Evolutionary conservation across 2,888 invertebrate species (phyloP), one percentile per base, ranked within the genome.

Genomic region (Ferrisia virgata): DNA sequence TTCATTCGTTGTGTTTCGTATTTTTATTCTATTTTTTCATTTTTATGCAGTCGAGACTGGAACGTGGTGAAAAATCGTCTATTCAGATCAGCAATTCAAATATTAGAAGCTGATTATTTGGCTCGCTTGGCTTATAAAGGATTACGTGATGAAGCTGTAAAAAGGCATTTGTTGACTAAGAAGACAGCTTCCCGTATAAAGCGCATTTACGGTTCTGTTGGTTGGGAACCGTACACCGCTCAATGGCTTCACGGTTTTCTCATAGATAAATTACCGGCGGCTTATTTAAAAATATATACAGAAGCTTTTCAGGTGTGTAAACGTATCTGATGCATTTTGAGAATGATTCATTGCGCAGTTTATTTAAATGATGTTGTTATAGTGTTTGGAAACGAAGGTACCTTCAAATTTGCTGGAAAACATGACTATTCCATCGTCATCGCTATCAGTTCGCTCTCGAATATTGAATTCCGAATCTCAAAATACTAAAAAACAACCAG

Each of bases 171-270:
- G 1, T 90, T 92, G n/a, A 90, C 94, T 0, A 94, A 95, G 87
- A 93, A 92, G 86, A 92, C 94, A 0, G 91, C 92, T 0, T 90
- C 92, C 86, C 89, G 92, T 85, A 89, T 94, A 86, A 90, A 95
- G 43, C 91, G 92, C 86, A 90, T 92, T n/a, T 89, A 95, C 85
- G 92, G 93, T 0, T 91, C 91, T 3, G 90, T 93, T 11, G 90
- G 91, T n/a, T 95, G 95, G 95, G 94, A 95, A 86, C 88, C 91
- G 31, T 91, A 92, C 86, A 89, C 93, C 31, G 91, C 92, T 0
- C 94, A 94, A 86, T 96, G 96, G 96, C 88, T 96, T 40, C 95
- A 96, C 88, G 89, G 91, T 64, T 88, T 93, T 11, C 88, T 95
- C 8, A 90, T 94, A 86, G 94, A 95, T 85, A 76, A 92, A 91